Evolutionary conservation across 2,888 invertebrate species (phyloP).

Genomic region (Leucozona laternaria): DNA sequence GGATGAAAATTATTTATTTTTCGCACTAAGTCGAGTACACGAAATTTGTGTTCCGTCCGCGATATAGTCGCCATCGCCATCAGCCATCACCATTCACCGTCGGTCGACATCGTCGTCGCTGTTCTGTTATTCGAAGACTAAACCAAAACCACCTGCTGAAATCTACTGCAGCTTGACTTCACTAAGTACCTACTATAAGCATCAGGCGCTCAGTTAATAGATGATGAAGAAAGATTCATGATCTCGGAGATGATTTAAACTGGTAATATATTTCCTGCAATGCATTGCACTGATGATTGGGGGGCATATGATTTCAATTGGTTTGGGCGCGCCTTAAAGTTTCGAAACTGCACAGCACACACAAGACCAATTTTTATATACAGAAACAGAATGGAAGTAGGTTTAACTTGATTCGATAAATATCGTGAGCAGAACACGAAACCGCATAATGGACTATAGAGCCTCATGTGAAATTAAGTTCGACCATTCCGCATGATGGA

Average conservation of each 20-base stretch:
- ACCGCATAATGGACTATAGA: too few species aligned
- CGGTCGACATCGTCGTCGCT: background rate
- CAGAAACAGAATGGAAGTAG: background rate
- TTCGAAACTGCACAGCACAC: background rate
- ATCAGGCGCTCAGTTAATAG: slow-evolving; percentile 43
- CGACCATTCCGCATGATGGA: slow-evolving; percentile 24
- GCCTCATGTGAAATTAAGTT: slow-evolving; percentile 27
- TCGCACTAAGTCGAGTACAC: slow-evolving; percentile 53
- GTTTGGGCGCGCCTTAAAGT: slow-evolving; percentile 2
- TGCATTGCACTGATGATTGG: slow-evolving; percentile 20
- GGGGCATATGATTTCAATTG: slow-evolving; percentile 47
- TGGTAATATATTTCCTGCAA: slow-evolving; percentile 60
- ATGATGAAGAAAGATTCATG: slow-evolving; percentile 65
- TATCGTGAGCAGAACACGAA: slow-evolving; percentile 44
- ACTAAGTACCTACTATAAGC: slow-evolving; percentile 45
- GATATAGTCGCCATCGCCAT: background rate
- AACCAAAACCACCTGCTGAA: slow-evolving; percentile 58
- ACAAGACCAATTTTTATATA: background rate
- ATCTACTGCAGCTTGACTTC: slow-evolving; percentile 22
- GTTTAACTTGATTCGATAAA: slow-evolving; percentile 38
- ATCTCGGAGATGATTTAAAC: slow-evolving; percentile 53
- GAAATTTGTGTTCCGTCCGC: slow-evolving; percentile 42
- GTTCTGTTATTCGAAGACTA: slow-evolving; percentile 12
- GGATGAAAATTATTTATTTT: slow-evolving; percentile 51
- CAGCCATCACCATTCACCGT: background rate